Base-by-base conservation (phyloP, 2,888 invertebrate species). In the Pandemis heparana region DNA sequence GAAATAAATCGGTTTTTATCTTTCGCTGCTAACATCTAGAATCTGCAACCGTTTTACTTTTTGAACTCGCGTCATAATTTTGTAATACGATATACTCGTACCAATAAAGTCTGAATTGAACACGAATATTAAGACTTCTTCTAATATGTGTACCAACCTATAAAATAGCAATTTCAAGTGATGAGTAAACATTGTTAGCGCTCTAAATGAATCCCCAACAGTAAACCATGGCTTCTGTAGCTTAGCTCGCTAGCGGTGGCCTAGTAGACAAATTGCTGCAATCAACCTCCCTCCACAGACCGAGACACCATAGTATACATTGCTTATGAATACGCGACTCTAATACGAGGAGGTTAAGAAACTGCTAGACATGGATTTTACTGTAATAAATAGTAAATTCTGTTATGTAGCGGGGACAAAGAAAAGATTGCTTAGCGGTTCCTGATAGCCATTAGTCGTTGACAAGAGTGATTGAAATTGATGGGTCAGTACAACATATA, bases 231-330 rank as follows among this genome's bases (percentile, higher is more conserved):
- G 77, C 65, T 76, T 65, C 77, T 76, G 79, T 70, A 68, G 78
- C 78, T 78, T 75, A 79, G 81, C 69, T 74, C 70, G 66, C 70
- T 77, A 75, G 71, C 68, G 78, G 77, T 77, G 80, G 80, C 80
- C 81, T 80, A 78, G 79, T 79, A 81, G 83, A 87, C 85, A 89
- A 89, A 89, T 89, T 85, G 83, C 82, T 79, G 86, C 82, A 86
- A 89, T 89, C 85, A 87, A 83, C 81, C 78, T 78, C 81, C 78
- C 79, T 46, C 32, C 62, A 63, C 68, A 73, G 59, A 32, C 23
- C 23, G 23, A 32, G 23, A 48, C 63, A 59, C 12, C 53, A 46
- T 16, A 23, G 56, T 3, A 56, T 53, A 53, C 69, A 69, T 70
- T 67, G 67, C 63, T 18, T 51, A 65, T 65, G 51, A 65, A 51